Evolutionary conservation across 2,888 invertebrate species (phyloP), one percentile per base, ranked within the genome.

Genomic region (Mamestra brassicae): DNA sequence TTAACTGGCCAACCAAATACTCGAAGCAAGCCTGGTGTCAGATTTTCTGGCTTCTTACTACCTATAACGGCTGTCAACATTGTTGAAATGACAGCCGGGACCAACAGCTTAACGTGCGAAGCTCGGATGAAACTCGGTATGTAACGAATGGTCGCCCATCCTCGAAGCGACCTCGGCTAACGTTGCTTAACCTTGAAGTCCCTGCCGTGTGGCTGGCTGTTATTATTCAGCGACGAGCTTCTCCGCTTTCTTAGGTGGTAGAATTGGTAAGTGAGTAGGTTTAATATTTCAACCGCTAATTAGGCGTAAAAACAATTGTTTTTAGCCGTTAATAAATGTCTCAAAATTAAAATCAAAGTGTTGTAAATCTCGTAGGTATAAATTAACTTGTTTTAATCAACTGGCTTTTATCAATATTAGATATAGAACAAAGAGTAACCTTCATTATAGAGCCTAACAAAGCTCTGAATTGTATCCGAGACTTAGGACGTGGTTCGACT

Each of bases 321-420:
- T 17, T 15, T 38, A 47, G 26, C 7, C 11, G 36, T 34, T 5
- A 60, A 77, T 64, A 13, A 61, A 60, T 55, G 26, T 62, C 36
- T 13, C 26, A 34, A 62, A 36, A 36, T 36, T 58, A 34, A 15
- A 58, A 60, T 60, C n/a, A 70, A 57, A 67, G 34, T 38, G 5
- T 67, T 61, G 15, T 47, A n/a, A 66, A 58, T 58, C 26, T 36
- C 13, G 47, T 7, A 64, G 15, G 65, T 60, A 73, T 71, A 54
- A 72, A 74, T 78, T 74, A 17, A 50, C 52, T 67, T 52, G 58
- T 54, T 78, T 78, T 65, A 85, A 83, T 83, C 65, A 72, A 78
- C 67, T 61, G 7, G 52, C 52, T 74, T 77, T 65, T 52, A 82
- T 67, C 54, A 64, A 80, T 80, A 75, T 73, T 65, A 70, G 55